A percentile compares a stretch with the other conserved stretches of the same genome.
Conservation (phyloP, 2,888 invertebrate species). For the Netelia virgata region DNA sequence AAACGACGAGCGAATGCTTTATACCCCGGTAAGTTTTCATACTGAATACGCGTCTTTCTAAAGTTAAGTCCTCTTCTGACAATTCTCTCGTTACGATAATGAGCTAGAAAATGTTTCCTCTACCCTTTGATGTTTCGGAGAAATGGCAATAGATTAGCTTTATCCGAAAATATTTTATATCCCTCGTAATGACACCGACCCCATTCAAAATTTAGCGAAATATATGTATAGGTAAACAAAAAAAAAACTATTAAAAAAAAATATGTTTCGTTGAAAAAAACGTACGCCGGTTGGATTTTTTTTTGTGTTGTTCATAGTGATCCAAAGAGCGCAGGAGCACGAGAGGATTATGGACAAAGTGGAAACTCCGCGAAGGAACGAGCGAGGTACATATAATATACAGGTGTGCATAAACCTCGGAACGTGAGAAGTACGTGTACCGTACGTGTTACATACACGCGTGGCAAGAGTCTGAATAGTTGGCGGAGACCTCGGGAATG, state of each 20-base stretch:
- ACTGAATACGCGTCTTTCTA: constrained; percentile 1
- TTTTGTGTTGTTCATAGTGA: background rate
- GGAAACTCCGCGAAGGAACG: background rate
- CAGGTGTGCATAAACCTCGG: constrained; percentile 2
- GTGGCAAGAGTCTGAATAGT: constrained; percentile 46
- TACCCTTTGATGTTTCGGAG: constrained; percentile 23
- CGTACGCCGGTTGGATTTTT: background rate
- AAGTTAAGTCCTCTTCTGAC: constrained; percentile 34
- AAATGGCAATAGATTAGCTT: constrained; percentile 10
- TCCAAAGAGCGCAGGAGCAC: background rate
- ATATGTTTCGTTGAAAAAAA: background rate
- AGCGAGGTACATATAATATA: constrained; percentile 16
- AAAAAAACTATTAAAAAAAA: no score
- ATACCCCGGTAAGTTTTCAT: constrained; percentile 38
- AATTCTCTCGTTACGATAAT: constrained; percentile 56
- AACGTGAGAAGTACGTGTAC: background rate
- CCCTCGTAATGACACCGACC: background rate
- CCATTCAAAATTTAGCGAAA: no score
- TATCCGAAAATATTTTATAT: background rate
- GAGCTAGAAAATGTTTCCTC: constrained; percentile 35
- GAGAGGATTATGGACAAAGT: background rate
- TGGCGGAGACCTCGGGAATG: constrained; percentile 52
- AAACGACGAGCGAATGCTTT: constrained; percentile 27
- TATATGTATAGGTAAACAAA: no score
- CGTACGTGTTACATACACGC: background rate